Conservation (phyloP, 2,888 invertebrate species). For the Drosophila histrio region DNA sequence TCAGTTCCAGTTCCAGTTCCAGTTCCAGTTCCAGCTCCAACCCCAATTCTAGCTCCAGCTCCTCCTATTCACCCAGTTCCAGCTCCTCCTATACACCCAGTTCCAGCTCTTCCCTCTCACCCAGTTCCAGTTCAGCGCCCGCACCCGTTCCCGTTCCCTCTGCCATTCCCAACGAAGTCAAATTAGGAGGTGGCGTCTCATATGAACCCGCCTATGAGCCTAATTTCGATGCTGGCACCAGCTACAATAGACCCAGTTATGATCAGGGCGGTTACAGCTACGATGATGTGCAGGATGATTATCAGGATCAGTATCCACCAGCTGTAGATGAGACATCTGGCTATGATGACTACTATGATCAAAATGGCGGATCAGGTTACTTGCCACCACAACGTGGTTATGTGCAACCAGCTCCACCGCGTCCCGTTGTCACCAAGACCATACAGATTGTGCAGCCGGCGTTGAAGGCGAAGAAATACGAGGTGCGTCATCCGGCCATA, state of each 20-base stretch:
- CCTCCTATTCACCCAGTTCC: slow-evolving; percentile 11
- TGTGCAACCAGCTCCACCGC: slow-evolving; percentile 57
- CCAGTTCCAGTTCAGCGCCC: slow-evolving; percentile 17
- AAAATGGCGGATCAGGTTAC: slow-evolving; percentile 48
- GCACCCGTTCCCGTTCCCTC: slow-evolving; percentile 13
- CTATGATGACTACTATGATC: slow-evolving; percentile 70
- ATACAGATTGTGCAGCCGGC: slow-evolving; percentile 87
- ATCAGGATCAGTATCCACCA: slow-evolving; percentile 76
- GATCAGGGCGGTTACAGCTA: slow-evolving; percentile 65
- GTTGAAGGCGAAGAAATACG: slow-evolving; percentile 86
- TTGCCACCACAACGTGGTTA: slow-evolving; percentile 58
- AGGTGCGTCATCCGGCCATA: slow-evolving; percentile 87
- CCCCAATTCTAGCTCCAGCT: background rate
- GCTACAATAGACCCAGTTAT: slow-evolving; percentile 70
- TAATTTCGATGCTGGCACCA: slow-evolving; percentile 50
- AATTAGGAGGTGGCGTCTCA: slow-evolving; percentile 26
- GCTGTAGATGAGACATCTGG: slow-evolving; percentile 60
- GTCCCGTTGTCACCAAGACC: slow-evolving; percentile 85
- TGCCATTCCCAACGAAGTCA: slow-evolving; percentile 39
- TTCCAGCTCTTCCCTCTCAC: slow-evolving; percentile 15
- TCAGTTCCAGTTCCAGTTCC: slow-evolving; percentile 6
- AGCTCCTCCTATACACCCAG: background rate
- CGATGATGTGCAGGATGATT: slow-evolving; percentile 63
- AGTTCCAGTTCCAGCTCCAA: slow-evolving; percentile 12
- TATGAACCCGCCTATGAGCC: slow-evolving; percentile 42